Base-by-base conservation (phyloP, 2,113 vertebrate genomes). In the Oxyura jamaicensis region DNA sequence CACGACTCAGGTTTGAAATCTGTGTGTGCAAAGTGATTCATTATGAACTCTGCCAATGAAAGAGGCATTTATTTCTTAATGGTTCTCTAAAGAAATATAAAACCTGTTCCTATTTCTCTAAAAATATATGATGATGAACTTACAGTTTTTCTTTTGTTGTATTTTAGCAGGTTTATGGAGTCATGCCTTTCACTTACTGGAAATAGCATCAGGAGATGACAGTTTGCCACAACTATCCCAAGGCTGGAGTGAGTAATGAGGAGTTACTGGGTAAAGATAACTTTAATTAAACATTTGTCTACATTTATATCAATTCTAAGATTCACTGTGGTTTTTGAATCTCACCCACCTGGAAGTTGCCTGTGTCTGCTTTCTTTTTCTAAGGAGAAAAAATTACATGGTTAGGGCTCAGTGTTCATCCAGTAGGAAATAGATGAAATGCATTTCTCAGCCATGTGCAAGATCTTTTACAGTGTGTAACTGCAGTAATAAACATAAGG, bases 381-480 rank as follows among this genome's bases (percentile, higher is more conserved):
- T 66, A 35, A 76, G 39, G 50, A 48, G 19, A 55, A 81, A 81
- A 68, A 39, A 31, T 58, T 21, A 11, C 0, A 0, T 6, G 11
- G 4, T 35, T 80, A 48, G 15, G 13, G 17, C 6, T 76, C 23
- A 63, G 26, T 23, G 18, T 22, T 86, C 26, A 25, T 41, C 35
- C 20, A 33, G 8, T 18, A 80, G 7, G 29, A 69, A 36, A 66
- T 0, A 1, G 46, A n/a, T 7, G 69, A 62, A 83, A 73, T 16
- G 8, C 2, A 26, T 84, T 94, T 94, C 44, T 23, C 19, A 71
- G 60, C 21, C 41, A 13, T 2, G 3, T 53, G 26, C 0, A 0
- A 69, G 41, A 44, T 20, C 23, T 62, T 90, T 92, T 33, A 35
- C 20, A 48, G 18, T 6, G 6, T 0, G 0, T 13, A 59, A 53